A percentile compares a stretch with the other conserved stretches of the same genome.
phyloP scores from a whole-genome alignment of 2,113 vertebrate genomes.

The Rhineura floridana region DNA sequence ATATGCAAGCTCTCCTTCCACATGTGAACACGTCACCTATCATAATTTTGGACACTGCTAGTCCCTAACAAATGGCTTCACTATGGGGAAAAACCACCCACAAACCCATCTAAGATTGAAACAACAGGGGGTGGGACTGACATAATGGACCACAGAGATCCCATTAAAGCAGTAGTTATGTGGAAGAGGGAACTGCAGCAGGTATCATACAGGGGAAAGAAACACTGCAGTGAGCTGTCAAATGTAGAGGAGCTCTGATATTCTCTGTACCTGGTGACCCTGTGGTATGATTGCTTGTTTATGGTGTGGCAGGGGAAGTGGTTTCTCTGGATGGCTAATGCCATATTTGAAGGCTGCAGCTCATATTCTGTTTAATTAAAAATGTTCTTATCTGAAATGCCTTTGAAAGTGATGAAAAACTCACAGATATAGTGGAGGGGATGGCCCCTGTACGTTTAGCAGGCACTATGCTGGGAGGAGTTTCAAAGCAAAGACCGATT shows the following conservation, averaged over 20 bases:
- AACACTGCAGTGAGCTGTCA: no score
- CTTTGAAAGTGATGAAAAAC: no score
- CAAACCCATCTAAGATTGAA: not conserved
- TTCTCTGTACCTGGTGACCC: no score
- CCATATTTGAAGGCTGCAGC: not conserved
- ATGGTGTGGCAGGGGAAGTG: not conserved
- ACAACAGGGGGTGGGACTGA: not conserved
- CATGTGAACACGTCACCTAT: not conserved
- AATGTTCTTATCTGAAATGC: not conserved
- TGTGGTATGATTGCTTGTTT: not conserved
- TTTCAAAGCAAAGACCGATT: no score
- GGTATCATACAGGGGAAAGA: no score
- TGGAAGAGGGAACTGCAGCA: not conserved
- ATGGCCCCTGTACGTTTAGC: no score
- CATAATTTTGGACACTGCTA: not conserved
- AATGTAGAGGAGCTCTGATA: no score
- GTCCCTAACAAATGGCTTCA: not conserved
- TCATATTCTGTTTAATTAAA: not conserved
- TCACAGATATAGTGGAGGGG: no score
- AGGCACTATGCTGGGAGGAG: no score
- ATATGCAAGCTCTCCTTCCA: not conserved
- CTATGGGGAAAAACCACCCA: no score
- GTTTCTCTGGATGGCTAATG: not conserved
- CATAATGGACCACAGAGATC: not conserved
- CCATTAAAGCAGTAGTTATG: not conserved